Percentiles rank a stretch among this genome's conserved stretches.
These are phyloP conservation scores for Malaclemys terrapin DNA, from an alignment of 2,113 vertebrate genomes.

Conservation along the genomic window DNA sequence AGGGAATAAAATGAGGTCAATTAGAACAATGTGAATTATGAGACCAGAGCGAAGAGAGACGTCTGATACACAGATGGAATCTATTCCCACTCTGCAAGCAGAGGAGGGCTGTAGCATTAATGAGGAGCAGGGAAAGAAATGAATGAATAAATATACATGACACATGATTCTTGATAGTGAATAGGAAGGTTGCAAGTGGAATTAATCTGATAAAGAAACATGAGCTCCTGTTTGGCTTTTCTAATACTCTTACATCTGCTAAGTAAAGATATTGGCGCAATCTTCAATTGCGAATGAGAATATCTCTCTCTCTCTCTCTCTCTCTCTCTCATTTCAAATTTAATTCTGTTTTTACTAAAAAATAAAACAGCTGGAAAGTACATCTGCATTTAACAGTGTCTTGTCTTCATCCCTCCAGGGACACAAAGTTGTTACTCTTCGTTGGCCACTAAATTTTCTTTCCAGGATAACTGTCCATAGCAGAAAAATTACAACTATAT, in stretches of 20 bases:
- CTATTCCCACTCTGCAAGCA: background rate
- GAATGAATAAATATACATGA: background rate
- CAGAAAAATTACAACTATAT: background rate
- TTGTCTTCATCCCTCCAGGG: background rate
- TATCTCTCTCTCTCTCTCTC: background rate
- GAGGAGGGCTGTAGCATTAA: background rate
- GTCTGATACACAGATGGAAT: background rate
- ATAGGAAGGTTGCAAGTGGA: background rate
- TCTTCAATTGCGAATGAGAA: background rate
- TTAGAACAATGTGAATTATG: background rate
- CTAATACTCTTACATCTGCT: background rate
- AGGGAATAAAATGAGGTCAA: background rate
- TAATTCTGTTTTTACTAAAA: background rate
- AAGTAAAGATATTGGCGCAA: background rate
- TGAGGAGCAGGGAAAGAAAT: background rate
- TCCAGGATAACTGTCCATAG: rapidly evolving
- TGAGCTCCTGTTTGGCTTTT: background rate
- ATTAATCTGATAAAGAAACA: background rate
- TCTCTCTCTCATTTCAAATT: background rate
- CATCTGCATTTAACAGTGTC: background rate
- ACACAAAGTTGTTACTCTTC: background rate
- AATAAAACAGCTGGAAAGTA: background rate
- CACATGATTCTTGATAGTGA: rapidly evolving
- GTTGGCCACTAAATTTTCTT: background rate
- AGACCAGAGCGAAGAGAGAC: background rate